Percentiles rank a stretch among this genome's conserved stretches.
Evolutionary conservation across 2,113 vertebrate genomes (phyloP).

Genomic region (Sakesphorus luctuosus): DNA sequence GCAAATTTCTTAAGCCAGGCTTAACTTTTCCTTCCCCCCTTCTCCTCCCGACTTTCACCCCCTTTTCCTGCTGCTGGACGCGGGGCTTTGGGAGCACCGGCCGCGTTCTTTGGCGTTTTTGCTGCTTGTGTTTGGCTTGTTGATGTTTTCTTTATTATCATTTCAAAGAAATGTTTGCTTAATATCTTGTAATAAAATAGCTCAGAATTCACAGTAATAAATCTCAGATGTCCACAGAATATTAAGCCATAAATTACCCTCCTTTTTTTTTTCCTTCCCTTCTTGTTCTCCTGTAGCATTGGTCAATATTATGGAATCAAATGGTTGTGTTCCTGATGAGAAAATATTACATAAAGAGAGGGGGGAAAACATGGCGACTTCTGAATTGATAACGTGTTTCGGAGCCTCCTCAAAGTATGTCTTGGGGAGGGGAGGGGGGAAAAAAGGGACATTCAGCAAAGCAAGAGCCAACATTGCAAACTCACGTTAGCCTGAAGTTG

Average conservation of each 20-base stretch:
- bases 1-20: neutral
- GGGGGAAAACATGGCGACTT: conserved; percentile 50
- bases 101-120: neutral
- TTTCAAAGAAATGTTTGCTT: neutral
- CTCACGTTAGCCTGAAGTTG: neutral
- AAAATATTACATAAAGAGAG: conserved; percentile 24
- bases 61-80: neutral
- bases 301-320: conserved; percentile 45
- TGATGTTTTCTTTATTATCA: neutral
- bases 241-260: conserved; percentile 63
- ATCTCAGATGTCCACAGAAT: conserved; percentile 59
- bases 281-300: neutral
- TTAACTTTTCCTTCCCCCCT: neutral
- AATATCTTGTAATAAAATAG: conserved; percentile 25
- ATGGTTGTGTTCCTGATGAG: conserved; percentile 20
- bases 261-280: neutral
- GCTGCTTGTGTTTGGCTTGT: neutral
- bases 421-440: neutral
- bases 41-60: neutral
- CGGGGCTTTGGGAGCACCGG: neutral
- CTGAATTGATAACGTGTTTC: neutral
- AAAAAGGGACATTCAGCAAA: neutral
- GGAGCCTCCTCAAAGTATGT: conserved; percentile 15
- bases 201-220: conserved; percentile 55
- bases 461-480: neutral